phyloP scores from a whole-genome alignment of 2,797 vertebrate species.

The Mormyrus proboscirostris region DNA sequence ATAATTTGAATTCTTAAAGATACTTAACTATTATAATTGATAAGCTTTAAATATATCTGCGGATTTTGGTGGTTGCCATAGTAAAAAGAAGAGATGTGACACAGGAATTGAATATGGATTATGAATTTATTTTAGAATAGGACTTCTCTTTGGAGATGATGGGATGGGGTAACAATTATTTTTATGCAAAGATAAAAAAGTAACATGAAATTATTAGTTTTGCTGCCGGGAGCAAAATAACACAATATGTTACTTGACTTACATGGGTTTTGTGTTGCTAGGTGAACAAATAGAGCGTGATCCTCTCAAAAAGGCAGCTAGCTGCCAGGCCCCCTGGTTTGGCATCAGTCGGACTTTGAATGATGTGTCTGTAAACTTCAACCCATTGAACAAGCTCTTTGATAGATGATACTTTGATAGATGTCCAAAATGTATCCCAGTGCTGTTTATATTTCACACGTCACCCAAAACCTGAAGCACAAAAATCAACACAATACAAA shows the following conservation, averaged over 20 bases:
- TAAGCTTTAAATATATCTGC: neutral
- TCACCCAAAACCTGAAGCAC: neutral
- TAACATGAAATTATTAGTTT: neutral
- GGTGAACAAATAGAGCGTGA: neutral
- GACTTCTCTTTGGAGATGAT: neutral
- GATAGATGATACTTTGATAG: neutral
- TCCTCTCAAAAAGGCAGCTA: neutral
- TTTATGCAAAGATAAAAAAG: neutral
- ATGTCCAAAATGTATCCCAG: neutral
- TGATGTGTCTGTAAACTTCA: neutral
- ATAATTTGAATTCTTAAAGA: neutral
- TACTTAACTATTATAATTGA: neutral
- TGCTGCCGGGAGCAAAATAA: neutral
- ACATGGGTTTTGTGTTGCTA: neutral
- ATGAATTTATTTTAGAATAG: neutral
- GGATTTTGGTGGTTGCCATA: neutral
- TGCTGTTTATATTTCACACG: neutral
- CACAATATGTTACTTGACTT: neutral
- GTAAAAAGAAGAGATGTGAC: neutral
- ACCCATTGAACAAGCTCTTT: neutral
- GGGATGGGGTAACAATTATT: neutral
- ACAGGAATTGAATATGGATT: neutral
- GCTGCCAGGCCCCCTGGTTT: neutral
- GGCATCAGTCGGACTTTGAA: neutral
- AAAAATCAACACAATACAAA: neutral